Evolutionary conservation across 2,888 invertebrate genomes (phyloP), one percentile per base, ranked within the genome.

Genomic region (Drosophila anomalata): DNA sequence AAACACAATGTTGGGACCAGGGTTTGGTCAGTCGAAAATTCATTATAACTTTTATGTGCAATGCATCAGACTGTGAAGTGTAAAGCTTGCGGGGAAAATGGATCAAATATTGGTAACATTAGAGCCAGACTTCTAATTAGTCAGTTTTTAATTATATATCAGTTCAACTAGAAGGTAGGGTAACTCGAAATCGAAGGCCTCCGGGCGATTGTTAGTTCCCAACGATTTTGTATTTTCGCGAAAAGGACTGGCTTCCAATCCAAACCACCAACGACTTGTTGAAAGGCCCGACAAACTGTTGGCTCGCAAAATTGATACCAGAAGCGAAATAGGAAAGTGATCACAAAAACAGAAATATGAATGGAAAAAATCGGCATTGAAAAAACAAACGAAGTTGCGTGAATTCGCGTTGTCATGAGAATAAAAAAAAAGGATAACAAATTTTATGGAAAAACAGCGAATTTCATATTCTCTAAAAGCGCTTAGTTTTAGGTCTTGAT

Each of bases 381-480:
- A 41, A 46, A 72, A 69, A 72, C 52, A 63, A 72, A 39, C 58
- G 36, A 57, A 78, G 42, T 72, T 61, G 31, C 41, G 61, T 31
- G 42, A 41, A 48, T 53, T 68, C 56, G 58, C 33, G 47, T 47
- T 50, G 41, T 47, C 42, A 51, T 14, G 26, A 29, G 51, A 29
- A 67, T 60, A 60, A 52, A 58, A 48, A 44, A 56, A 47, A 3
- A 26, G 31, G n/a, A 11, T 7, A 42, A 8, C n/a, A 3, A 8
- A 17, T 36, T 20, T 0, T 44, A 12, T 5, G n/a, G 31, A 6
- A 33, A 33, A 31, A 8, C 3, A 12, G n/a, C 53, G 63, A 65
- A 53, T 2, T 9, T 2, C 2, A 12, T 14, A 20, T 42, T 17
- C 41, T 42, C 2, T 2, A 3, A 6, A n/a, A 14, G 5, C 5